Base-by-base conservation (phyloP, 2,888 invertebrate genomes). In the Callosobruchus maculatus region DNA sequence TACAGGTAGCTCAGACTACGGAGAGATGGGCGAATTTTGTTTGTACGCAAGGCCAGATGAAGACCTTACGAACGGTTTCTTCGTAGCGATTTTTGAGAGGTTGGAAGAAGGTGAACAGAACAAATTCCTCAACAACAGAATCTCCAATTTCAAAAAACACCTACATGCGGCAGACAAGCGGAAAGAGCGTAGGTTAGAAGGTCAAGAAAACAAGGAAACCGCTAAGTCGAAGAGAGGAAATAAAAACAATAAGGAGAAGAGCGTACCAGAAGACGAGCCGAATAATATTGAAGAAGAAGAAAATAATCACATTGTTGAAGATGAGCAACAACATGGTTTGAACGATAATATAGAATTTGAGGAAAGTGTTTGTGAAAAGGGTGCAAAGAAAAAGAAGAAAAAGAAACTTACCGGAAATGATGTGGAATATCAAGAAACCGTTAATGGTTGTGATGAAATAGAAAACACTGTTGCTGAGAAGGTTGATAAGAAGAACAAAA, bases 31-130 rank as follows among this genome's bases (percentile, higher is more conserved):
- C 2, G 88, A 91, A 7, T 91, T 91, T 77, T 97, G 97, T 84
- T 84, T 99, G 68, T 94, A 97, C 83, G 91, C 95, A 0, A 90
- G 89, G 78, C 93, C 95, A 0, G 91, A 94, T 4, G 87, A 88
- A 0, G 97, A 97, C 88, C 87, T 92, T 4, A 96, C 97, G 0
- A 97, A 95, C 85, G 99, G 99, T 0, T 98, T 99, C 87, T 99
- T 99, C 87, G 90, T 99, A 66, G 97, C 98, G 0, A 91, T 97
- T 72, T 93, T 99, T 81, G 95, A 95, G 85, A 89, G 91, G 83
- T 86, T 90, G 77, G 84, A 85, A 73, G 89, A 88, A 77, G 89
- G 89, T 0, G 85, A 85, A 76, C 75, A 71, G 22, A 85, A 86
- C 78, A 78, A 75, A 71, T 84, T 84, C 80, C 82, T 82, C 68